Percentiles rank a stretch among this genome's conserved stretches.
Evolutionary conservation across 1,140 invertebrate genomes (phyloP).

Genomic region (Orius insidiosus): DNA sequence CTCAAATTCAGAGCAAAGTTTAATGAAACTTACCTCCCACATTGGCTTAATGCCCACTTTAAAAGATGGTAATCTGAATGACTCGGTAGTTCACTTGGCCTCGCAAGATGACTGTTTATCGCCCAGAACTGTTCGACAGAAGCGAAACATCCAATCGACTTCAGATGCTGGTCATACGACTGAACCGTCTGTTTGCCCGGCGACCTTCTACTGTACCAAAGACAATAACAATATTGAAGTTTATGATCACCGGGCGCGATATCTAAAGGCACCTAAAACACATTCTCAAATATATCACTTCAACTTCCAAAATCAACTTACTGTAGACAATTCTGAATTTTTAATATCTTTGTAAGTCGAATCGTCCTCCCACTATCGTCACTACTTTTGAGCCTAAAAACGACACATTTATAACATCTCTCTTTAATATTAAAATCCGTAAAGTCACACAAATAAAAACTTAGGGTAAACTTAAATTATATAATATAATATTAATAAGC

Average conservation of each 20-base stretch:
- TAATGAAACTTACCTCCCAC: conserved; percentile 96
- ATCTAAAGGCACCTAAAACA: conserved; percentile 35
- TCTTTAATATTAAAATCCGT: neutral
- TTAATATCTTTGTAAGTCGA: conserved; percentile 26
- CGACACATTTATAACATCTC: conserved; percentile 1
- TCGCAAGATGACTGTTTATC: conserved; percentile 76
- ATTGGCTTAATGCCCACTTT: conserved; percentile 97
- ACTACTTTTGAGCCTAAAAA: conserved; percentile 35
- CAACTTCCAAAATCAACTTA: conserved; percentile 27
- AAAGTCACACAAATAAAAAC: conserved; percentile 11
- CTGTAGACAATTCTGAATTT: conserved; percentile 27
- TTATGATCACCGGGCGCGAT: conserved; percentile 64
- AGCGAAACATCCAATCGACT: conserved; percentile 65
- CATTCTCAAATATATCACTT: neutral
- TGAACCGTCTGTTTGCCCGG: conserved; percentile 12
- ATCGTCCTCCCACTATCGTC: conserved; percentile 40
- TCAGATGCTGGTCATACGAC: conserved; percentile 48
- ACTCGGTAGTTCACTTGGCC: conserved; percentile 71
- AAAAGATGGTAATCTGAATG: conserved; percentile 90
- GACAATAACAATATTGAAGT: conserved; percentile 73
- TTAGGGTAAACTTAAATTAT: conserved; percentile 6
- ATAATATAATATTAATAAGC: conserved; percentile 3
- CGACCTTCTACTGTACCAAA: conserved; percentile 69
- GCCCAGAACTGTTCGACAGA: conserved; percentile 96
- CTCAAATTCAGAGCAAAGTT: no score